Conservation (phyloP, 2,888 invertebrate genomes). For the Zhuqinia jingwanae region DNA sequence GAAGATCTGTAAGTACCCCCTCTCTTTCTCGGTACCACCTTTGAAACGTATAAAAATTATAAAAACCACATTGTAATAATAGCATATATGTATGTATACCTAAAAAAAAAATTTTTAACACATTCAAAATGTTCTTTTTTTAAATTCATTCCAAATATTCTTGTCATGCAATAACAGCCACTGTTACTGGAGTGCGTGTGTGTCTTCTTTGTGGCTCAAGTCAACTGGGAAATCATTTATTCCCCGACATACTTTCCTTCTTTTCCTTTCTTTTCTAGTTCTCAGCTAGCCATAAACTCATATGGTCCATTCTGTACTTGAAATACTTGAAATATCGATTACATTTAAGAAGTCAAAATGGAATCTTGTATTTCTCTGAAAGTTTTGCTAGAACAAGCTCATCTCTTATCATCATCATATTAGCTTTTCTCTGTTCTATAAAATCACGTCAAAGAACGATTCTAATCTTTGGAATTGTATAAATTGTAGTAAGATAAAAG, state of each 20-base stretch:
- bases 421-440: not conserved
- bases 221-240: conserved; percentile 58
- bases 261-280: not conserved
- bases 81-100: not conserved
- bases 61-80: too few species aligned
- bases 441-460: not conserved
- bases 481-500: not conserved
- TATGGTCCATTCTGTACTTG: too few species aligned
- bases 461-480: not conserved
- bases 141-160: not conserved
- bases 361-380: not conserved
- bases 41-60: not conserved
- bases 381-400: not conserved
- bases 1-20: conserved; percentile 76
- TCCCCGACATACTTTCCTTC: conserved; percentile 39
- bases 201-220: not conserved
- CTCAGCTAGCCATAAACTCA: not conserved
- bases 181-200: too few species aligned
- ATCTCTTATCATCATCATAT: not conserved
- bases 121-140: not conserved
- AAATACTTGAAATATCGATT: conserved; percentile 15
- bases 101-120: not conserved
- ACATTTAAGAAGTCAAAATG: not conserved
- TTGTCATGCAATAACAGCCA: not conserved
- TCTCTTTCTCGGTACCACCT: conserved; percentile 76